Conservation (phyloP, 64 coral and sea anemone genomes). For the Montipora sp. region DNA sequence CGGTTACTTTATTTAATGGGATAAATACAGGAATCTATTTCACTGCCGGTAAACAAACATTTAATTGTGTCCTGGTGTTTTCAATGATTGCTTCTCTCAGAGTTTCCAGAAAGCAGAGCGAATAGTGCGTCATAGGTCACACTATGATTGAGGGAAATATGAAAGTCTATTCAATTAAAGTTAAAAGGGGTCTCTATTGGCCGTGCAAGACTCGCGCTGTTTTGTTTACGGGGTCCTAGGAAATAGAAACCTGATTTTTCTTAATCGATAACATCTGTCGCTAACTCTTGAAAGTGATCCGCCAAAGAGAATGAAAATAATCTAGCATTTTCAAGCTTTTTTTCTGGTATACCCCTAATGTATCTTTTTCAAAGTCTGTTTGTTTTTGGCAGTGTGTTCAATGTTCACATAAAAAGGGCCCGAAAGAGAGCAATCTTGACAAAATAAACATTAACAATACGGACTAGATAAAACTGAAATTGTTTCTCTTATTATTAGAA, state of each 20-base stretch:
- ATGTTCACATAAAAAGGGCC: neutral
- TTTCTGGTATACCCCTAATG: neutral
- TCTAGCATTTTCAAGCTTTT: conserved; percentile 21
- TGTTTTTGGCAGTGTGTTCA: conserved; percentile 2
- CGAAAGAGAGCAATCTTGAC: neutral
- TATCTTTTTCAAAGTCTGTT: conserved; percentile 11
- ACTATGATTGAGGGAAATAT: too few species aligned
- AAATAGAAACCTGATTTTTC: neutral
- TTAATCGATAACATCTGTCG: conserved; percentile 21
- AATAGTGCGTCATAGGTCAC: neutral
- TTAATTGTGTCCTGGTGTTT: neutral
- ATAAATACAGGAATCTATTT: conserved; percentile 21
- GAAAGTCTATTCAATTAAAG: too few species aligned
- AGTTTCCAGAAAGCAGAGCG: neutral
- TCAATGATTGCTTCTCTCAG: neutral
- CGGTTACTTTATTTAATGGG: conserved; percentile 23
- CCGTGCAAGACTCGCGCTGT: neutral
- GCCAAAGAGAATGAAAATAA: neutral
- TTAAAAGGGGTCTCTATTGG: neutral
- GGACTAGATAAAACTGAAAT: neutral
- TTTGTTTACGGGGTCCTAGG: neutral
- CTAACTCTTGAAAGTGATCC: neutral
- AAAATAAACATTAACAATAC: conserved; percentile 16
- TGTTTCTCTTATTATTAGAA: neutral
- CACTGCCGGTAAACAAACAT: conserved; percentile 12